These are phyloP conservation scores for Trimorus sp. DNA, from an alignment of 2,888 invertebrate species.

Conservation along the genomic window DNA sequence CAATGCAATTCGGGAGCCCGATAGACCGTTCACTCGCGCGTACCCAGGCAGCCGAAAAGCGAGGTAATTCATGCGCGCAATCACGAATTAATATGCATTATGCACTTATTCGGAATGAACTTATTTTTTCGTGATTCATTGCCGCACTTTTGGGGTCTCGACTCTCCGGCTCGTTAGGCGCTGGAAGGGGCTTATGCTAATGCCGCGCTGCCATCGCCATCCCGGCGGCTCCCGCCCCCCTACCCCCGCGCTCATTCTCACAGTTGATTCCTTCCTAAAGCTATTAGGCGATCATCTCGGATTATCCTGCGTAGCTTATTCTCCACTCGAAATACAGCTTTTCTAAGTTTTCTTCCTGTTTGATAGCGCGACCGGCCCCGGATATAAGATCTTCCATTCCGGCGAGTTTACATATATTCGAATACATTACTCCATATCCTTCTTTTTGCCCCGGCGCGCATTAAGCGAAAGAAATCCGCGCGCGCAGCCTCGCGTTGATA, in stretches of 20 bases:
- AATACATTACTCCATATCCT: constrained; percentile 57
- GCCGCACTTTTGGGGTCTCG: constrained; percentile 80
- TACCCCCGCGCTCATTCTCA: constrained; percentile 64
- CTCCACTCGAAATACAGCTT: constrained; percentile 77
- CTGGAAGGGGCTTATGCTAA: constrained; percentile 80
- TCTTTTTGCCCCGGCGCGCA: constrained; percentile 17
- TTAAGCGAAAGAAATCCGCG: constrained; percentile 48
- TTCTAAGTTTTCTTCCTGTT: constrained; percentile 78
- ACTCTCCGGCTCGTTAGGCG: constrained; percentile 79
- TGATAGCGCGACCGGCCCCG: constrained; percentile 50
- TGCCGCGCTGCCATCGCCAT: constrained; percentile 75
- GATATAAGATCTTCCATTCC: constrained; percentile 63
- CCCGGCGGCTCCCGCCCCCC: constrained; percentile 25
- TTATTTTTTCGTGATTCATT: constrained; percentile 70
- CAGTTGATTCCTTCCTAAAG: constrained; percentile 81
- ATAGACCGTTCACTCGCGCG: too few relatives aligned
- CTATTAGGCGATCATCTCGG: constrained; percentile 81
- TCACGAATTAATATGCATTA: constrained; percentile 62
- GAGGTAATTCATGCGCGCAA: constrained; percentile 31
- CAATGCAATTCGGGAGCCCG: too few relatives aligned
- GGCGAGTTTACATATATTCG: constrained; percentile 63
- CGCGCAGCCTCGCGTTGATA: constrained; percentile 32
- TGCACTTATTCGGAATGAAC: constrained; percentile 62
- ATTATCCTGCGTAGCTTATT: constrained; percentile 78
- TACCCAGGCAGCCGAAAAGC: background rate